Evolutionary conservation across 2,888 invertebrate genomes (phyloP).

Genomic region (Arrhopalites spinosus): DNA sequence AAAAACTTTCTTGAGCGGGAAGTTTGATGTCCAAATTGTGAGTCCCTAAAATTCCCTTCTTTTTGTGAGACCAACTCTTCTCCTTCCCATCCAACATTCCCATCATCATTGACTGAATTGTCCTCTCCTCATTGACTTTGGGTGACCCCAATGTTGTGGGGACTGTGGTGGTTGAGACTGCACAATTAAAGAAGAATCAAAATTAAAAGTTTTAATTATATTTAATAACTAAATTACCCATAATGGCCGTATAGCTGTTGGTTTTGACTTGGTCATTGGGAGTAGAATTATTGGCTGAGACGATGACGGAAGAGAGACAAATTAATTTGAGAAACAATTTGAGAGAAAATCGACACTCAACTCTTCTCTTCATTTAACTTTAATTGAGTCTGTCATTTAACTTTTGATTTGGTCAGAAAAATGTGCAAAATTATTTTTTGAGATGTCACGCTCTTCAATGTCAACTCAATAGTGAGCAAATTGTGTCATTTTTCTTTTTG

Average conservation of each 20-base stretch:
- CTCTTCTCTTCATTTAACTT: not conserved
- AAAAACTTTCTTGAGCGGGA: constrained; percentile 24
- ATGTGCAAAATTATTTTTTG: too few relatives aligned
- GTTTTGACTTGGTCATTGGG: constrained; percentile 25
- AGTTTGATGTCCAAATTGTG: constrained; percentile 33
- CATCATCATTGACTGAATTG: not conserved
- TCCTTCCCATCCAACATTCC: constrained; percentile 26
- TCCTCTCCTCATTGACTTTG: constrained; percentile 1
- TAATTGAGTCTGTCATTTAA: constrained; percentile 3
- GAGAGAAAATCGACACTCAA: not conserved
- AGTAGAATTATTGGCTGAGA: constrained; percentile 13
- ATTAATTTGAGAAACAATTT: not conserved
- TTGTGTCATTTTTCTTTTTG: too few relatives aligned
- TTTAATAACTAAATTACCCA: constrained; percentile 6
- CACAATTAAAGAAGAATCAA: not conserved
- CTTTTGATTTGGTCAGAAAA: too few relatives aligned
- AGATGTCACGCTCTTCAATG: too few relatives aligned
- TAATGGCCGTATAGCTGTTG: constrained; percentile 16
- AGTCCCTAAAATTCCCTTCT: constrained; percentile 24
- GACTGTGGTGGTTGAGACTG: constrained; percentile 23
- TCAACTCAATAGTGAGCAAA: too few relatives aligned
- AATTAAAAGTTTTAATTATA: too few relatives aligned
- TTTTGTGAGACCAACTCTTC: constrained; percentile 33
- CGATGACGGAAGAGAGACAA: not conserved
- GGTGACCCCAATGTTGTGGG: not conserved